These are phyloP conservation scores for Mylabris sibirica DNA, from an alignment of 2,888 invertebrate species.

Conservation along the genomic window DNA sequence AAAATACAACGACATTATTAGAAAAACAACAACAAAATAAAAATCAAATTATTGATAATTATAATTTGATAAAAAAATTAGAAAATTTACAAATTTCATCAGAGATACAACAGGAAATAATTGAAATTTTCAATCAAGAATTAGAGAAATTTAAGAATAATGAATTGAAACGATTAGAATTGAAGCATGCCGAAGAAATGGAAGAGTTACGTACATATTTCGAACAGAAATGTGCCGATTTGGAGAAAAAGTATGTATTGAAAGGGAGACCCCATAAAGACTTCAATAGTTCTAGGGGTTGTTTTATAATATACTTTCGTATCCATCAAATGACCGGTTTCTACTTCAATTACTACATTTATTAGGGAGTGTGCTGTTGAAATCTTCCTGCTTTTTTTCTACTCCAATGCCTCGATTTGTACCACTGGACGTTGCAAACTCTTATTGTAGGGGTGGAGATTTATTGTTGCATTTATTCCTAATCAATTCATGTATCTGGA, in stretches of 20 bases:
- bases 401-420: no score
- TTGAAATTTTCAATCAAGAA: not conserved
- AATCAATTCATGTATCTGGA: no score
- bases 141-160: conserved; percentile 67
- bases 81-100: not conserved
- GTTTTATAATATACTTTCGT: no score
- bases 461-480: no score
- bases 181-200: conserved; percentile 77
- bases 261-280: no score
- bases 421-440: no score
- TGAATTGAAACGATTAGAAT: conserved; percentile 69
- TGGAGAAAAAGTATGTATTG: conserved; percentile 74
- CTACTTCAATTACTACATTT: no score
- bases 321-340: no score
- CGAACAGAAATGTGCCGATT: conserved; percentile 79
- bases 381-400: no score
- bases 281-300: no score
- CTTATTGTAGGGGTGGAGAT: no score
- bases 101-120: not conserved
- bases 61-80: conserved; percentile 11
- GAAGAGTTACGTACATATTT: conserved; percentile 81
- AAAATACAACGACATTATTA: conserved; percentile 60
- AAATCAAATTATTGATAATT: not conserved
- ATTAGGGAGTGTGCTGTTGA: no score
- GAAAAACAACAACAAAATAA: conserved; percentile 50